Percentiles rank a stretch among this genome's conserved stretches.
Evolutionary conservation across 2,797 vertebrate genomes (phyloP).

Genomic region (Heteromormyrus szaboi): DNA sequence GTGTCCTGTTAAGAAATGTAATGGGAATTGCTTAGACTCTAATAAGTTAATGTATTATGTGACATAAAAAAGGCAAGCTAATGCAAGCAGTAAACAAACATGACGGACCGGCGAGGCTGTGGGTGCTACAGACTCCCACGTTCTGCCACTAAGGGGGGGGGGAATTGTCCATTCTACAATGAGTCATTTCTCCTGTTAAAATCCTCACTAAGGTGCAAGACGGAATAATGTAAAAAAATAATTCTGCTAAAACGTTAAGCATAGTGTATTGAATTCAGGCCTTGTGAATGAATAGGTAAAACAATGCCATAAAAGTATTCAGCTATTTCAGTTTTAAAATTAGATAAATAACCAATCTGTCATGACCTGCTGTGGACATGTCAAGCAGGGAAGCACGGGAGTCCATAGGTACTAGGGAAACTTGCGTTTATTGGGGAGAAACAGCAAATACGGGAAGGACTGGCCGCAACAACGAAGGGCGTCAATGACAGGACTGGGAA

Average conservation of each 20-base stretch:
- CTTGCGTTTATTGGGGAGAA: no score
- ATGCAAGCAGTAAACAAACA: not conserved
- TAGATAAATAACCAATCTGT: not conserved
- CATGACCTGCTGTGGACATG: no score
- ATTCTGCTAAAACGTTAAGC: not conserved
- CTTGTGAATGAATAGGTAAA: not conserved
- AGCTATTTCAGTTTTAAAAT: not conserved
- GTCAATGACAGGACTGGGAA: no score
- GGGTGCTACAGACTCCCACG: not conserved
- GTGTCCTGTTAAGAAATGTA: not conserved
- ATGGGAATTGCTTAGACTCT: not conserved
- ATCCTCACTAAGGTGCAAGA: not conserved
- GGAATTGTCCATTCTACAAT: not conserved
- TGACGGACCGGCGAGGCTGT: not conserved
- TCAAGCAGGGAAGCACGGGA: no score
- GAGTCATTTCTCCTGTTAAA: not conserved
- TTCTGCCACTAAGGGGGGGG: not conserved
- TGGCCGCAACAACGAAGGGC: no score
- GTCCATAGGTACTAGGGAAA: no score
- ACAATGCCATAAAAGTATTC: not conserved
- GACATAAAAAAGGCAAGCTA: not conserved
- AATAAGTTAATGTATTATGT: not conserved
- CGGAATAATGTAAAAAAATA: not conserved
- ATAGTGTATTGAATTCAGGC: not conserved
- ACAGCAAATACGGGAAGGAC: no score